phyloP scores from a whole-genome alignment of 2,113 vertebrate species.

The Nothocercus nigrocapillus region DNA sequence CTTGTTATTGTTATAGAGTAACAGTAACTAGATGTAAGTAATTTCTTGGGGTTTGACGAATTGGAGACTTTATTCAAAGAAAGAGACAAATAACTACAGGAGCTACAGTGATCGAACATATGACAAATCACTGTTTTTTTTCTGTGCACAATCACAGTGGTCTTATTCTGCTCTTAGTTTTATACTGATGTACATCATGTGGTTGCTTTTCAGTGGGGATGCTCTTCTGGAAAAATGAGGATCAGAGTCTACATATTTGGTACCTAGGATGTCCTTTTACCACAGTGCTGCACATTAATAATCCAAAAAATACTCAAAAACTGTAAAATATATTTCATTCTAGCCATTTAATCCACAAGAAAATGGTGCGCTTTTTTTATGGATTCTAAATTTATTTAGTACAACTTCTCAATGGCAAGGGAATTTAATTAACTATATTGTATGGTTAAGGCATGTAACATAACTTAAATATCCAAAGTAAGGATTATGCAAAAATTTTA shows the following conservation, averaged over 20 bases:
- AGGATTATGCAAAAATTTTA: not conserved
- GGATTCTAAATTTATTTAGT: not conserved
- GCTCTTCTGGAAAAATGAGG: not conserved
- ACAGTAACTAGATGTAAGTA: not conserved
- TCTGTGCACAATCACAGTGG: not conserved
- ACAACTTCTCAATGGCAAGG: not conserved
- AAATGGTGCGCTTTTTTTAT: not conserved
- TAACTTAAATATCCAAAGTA: not conserved
- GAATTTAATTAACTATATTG: not conserved
- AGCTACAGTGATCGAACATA: not conserved
- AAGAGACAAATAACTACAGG: not conserved
- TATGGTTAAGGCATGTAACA: not conserved
- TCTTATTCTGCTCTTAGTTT: not conserved
- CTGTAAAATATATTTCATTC: not conserved
- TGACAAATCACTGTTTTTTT: not conserved
- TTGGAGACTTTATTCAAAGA: not conserved
- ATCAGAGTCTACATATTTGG: not conserved
- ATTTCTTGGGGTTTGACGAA: not conserved
- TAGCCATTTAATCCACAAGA: not conserved
- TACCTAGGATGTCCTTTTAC: not conserved
- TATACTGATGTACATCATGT: not conserved
- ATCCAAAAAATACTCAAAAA: not conserved
- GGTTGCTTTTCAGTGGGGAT: not conserved
- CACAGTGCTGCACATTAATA: rapidly evolving
- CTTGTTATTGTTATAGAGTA: not conserved